Evolutionary conservation across 2,113 vertebrate species (phyloP).

Genomic region (Thunnus maccoyii): DNA sequence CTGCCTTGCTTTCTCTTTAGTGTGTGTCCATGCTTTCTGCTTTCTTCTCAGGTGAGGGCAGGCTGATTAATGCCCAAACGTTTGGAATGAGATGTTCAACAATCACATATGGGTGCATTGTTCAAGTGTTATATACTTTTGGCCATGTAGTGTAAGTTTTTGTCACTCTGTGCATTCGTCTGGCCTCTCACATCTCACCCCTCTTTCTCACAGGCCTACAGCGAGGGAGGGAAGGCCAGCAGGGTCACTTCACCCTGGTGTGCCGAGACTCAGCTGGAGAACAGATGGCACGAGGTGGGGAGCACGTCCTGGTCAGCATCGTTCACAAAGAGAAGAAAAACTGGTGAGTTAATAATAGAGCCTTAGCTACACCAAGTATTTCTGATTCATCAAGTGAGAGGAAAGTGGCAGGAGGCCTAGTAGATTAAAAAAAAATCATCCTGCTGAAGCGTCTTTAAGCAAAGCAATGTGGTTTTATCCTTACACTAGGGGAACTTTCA

Average conservation of each 20-base stretch:
- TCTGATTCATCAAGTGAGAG: neutral
- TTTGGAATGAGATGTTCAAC: too few relatives aligned
- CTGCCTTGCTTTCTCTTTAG: too few relatives aligned
- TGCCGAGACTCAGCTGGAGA: conserved; percentile 87
- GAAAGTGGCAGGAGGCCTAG: neutral
- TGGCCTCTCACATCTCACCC: neutral
- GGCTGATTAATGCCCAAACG: too few relatives aligned
- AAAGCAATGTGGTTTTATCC: neutral
- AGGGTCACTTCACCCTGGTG: conserved; percentile 87
- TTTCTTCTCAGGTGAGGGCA: too few relatives aligned
- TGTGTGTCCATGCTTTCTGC: too few relatives aligned
- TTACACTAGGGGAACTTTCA: too few relatives aligned
- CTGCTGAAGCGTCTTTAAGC: neutral
- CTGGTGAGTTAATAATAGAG: conserved; percentile 79
- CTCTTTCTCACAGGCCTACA: conserved; percentile 80
- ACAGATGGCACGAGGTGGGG: conserved; percentile 87
- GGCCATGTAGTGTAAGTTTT: neutral
- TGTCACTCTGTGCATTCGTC: rapidly evolving
- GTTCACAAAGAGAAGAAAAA: conserved; percentile 87
- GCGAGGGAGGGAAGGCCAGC: conserved; percentile 82
- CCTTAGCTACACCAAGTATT: rapidly evolving
- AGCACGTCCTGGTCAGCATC: conserved; percentile 86
- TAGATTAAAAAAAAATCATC: too few relatives aligned
- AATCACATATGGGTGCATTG: too few relatives aligned
- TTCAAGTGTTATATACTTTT: too few relatives aligned